Evolutionary conservation across 2,888 invertebrate species (phyloP).

Genomic region (Poecilus cupreus): DNA sequence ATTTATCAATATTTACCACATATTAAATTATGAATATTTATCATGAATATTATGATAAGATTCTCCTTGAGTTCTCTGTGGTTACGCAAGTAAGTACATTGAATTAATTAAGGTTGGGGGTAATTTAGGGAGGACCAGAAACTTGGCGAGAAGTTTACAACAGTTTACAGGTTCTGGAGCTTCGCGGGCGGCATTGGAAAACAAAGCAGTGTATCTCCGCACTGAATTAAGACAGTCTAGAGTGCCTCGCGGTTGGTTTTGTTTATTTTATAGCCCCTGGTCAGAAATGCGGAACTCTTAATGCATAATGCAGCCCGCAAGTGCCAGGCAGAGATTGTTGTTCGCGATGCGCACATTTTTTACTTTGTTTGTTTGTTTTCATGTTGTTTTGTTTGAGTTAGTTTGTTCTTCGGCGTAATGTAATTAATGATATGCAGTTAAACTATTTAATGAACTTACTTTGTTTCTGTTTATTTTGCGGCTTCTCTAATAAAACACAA

Average conservation of each 20-base stretch:
- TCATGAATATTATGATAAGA: slow-evolving; percentile 39
- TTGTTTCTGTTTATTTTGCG: not conserved
- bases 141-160: slow-evolving; percentile 48
- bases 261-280: slow-evolving; percentile 51
- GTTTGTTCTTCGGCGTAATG: slow-evolving; percentile 19
- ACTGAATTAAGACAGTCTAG: slow-evolving; percentile 53
- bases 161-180: slow-evolving; percentile 49
- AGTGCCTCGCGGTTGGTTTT: slow-evolving; percentile 26
- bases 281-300: slow-evolving; percentile 47
- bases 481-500: not conserved
- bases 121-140: slow-evolving; percentile 48
- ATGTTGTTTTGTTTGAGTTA: slow-evolving; percentile 17
- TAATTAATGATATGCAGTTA: slow-evolving; percentile 35
- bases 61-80: slow-evolving; percentile 25
- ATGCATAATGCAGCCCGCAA: slow-evolving; percentile 44
- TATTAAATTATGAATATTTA: slow-evolving; percentile 32
- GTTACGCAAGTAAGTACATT: slow-evolving; percentile 48
- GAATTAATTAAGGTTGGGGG: slow-evolving; percentile 51
- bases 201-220: slow-evolving; percentile 46
- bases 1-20: not conserved
- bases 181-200: slow-evolving; percentile 34
- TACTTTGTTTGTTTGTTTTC: not conserved
- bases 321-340: slow-evolving; percentile 16
- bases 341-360: slow-evolving; percentile 1
- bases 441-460: not conserved